Percentiles rank a stretch among this genome's conserved stretches.
Conservation (phyloP, 1,140 invertebrate species). For the Microplitis mediator region DNA sequence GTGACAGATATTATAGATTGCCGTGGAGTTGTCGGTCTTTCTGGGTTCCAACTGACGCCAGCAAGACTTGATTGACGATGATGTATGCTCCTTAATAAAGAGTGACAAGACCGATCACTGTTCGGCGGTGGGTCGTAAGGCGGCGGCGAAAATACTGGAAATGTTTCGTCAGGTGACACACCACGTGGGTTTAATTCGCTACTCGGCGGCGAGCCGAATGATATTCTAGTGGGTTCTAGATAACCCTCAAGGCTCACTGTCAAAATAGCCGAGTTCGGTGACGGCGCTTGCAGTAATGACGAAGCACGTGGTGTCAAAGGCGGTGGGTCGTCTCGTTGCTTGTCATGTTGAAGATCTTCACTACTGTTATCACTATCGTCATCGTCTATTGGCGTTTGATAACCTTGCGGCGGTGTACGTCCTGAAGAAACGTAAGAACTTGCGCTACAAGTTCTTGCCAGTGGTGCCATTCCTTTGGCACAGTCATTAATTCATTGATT, state of each 20-base stretch:
- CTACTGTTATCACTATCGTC: conserved; percentile 44
- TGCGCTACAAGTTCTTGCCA: conserved; percentile 66
- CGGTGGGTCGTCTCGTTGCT: conserved; percentile 47
- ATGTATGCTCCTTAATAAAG: conserved; percentile 38
- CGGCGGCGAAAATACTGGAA: conserved; percentile 83
- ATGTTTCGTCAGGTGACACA: conserved; percentile 77
- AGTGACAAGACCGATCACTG: conserved; percentile 30
- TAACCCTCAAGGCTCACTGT: conserved; percentile 85
- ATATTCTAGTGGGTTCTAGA: conserved; percentile 78
- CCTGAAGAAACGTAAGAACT: conserved; percentile 67
- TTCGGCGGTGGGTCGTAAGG: conserved; percentile 61
- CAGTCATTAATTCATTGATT: conserved; percentile 4
- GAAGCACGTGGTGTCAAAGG: conserved; percentile 64
- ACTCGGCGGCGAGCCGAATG: conserved; percentile 76
- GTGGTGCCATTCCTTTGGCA: conserved; percentile 59
- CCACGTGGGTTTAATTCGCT: conserved; percentile 72
- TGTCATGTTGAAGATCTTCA: background rate
- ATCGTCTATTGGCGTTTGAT: conserved; percentile 68
- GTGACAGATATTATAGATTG: conserved; percentile 73
- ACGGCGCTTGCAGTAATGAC: conserved; percentile 69
- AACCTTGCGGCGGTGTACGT: conserved; percentile 67
- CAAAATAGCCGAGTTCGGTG: conserved; percentile 83
- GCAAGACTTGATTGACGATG: conserved; percentile 56
- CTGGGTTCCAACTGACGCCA: conserved; percentile 65
- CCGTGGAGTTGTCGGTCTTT: conserved; percentile 61